Base-by-base conservation (phyloP, 2,888 invertebrate species). In the Keiferia lycopersicella region DNA sequence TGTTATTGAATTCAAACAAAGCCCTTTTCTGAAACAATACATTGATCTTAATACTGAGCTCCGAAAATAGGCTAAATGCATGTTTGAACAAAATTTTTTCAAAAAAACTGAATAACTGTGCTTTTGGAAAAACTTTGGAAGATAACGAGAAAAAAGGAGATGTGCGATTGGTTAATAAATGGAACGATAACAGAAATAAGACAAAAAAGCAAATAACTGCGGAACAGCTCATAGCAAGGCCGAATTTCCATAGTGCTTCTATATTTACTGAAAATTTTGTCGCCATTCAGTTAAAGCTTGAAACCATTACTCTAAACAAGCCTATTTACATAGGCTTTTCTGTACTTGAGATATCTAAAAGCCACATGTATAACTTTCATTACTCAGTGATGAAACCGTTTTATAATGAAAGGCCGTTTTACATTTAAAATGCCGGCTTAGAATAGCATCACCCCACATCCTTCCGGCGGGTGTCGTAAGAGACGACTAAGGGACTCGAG, bases 1-100 rank as follows among this genome's bases (percentile, higher is more conserved):
- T 18, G 67, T 76, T 14, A 57, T 81, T 16, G 16, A 64, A 38
- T 80, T 79, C 66, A 64, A 67, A 20, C 79, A 80, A 72, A 71
- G 71, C 7, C 34, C 64, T 34, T 82, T 73, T 77, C 56, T 80
- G 30, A 71, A 74, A 62, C 64, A 68, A 34, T 75, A 74, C 66
- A 68, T 79, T 38, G 67, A 67, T 22, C 51, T 69, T 18, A 68
- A 61, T 45, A 71, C 51, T 11, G 16, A n/a, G 22, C 51, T 16
- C 34, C 30, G 26, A 11, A 60, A 41, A 60, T 3, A 26, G 12
- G 26, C 45, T 8, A 45, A 41, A 14, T 45, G 45, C 16, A 12
- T 12, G 26, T 65, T 65, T 39, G 63, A 57, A 26, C 48, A 63
- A 65, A 56, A 58, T 16, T 60, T 62, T 20, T 62, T 62, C 34